Percentiles rank a stretch among this genome's conserved stretches.
These are phyloP conservation scores for Numida meleagris DNA, from an alignment of 2,113 vertebrate species.

Conservation along the genomic window DNA sequence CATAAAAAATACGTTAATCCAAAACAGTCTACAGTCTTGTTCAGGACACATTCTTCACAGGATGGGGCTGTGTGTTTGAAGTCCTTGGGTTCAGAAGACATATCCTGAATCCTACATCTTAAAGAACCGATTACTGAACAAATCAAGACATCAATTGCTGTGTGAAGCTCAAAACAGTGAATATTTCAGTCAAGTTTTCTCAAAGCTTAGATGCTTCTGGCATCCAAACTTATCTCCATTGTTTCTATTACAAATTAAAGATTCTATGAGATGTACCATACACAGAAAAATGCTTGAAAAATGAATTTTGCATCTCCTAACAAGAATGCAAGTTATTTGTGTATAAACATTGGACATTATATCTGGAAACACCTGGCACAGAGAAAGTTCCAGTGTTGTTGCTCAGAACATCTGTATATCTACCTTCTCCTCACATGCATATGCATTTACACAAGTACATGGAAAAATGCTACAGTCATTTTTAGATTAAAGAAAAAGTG, in stretches of 20 bases:
- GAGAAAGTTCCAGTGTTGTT: not conserved
- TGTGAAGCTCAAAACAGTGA: not conserved
- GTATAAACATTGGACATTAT: not conserved
- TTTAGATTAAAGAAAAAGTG: not conserved
- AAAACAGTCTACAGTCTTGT: not conserved
- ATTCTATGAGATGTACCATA: fast-evolving
- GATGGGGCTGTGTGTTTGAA: not conserved
- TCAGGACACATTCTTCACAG: not conserved
- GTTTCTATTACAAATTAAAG: fast-evolving
- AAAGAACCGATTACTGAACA: not conserved
- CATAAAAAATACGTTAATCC: not conserved
- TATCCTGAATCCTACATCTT: not conserved
- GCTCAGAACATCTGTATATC: not conserved
- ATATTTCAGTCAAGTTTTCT: not conserved
- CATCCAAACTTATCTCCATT: not conserved
- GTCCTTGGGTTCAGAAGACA: not conserved
- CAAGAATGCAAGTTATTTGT: not conserved
- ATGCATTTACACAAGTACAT: no score
- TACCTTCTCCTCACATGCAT: not conserved
- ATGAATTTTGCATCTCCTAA: not conserved
- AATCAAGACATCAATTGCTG: not conserved
- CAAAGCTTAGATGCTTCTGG: not conserved
- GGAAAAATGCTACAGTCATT: not conserved
- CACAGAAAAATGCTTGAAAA: not conserved
- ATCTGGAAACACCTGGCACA: not conserved